These are phyloP conservation scores for Lasaia peninsularis DNA, from an alignment of 1,140 invertebrate genomes.

Conservation along the genomic window DNA sequence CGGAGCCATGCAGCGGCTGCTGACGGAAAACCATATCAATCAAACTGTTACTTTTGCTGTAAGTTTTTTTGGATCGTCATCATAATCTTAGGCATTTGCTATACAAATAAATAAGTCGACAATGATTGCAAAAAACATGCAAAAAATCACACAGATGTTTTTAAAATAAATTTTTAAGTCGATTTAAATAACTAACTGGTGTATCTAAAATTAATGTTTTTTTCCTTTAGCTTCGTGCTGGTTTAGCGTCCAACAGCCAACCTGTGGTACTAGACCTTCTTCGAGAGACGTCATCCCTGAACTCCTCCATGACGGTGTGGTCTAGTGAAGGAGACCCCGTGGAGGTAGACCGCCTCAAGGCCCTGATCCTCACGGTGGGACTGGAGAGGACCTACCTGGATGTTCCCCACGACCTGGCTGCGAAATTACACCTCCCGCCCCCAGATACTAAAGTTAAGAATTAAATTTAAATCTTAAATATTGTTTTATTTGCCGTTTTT, in stretches of 20 bases:
- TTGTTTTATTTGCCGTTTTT: not conserved
- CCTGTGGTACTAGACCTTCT: slow-evolving; percentile 76
- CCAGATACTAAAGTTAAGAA: slow-evolving; percentile 41
- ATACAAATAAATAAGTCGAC: too few species aligned
- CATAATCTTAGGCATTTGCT: too few species aligned
- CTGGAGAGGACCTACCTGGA: slow-evolving; percentile 84
- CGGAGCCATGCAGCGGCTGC: slow-evolving; percentile 83
- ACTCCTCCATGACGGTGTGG: slow-evolving; percentile 86
- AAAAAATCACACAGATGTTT: too few species aligned
- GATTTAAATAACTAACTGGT: too few species aligned
- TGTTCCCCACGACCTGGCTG: slow-evolving; percentile 79
- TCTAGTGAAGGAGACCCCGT: slow-evolving; percentile 80
- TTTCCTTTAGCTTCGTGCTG: slow-evolving; percentile 87
- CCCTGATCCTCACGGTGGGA: slow-evolving; percentile 80
- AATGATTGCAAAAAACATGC: too few species aligned
- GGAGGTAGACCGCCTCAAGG: slow-evolving; percentile 78
- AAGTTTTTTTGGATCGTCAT: slow-evolving; percentile 23
- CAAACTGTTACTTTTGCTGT: slow-evolving; percentile 90
- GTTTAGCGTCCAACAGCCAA: slow-evolving; percentile 82
- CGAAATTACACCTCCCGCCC: slow-evolving; percentile 73
- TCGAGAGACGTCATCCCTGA: slow-evolving; percentile 56
- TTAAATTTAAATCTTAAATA: slow-evolving; percentile 34
- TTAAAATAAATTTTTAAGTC: too few species aligned
- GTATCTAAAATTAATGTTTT: too few species aligned
- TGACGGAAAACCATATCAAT: slow-evolving; percentile 78